Evolutionary conservation across 2,797 vertebrate genomes (phyloP).

Genomic region (Microchirus variegatus): DNA sequence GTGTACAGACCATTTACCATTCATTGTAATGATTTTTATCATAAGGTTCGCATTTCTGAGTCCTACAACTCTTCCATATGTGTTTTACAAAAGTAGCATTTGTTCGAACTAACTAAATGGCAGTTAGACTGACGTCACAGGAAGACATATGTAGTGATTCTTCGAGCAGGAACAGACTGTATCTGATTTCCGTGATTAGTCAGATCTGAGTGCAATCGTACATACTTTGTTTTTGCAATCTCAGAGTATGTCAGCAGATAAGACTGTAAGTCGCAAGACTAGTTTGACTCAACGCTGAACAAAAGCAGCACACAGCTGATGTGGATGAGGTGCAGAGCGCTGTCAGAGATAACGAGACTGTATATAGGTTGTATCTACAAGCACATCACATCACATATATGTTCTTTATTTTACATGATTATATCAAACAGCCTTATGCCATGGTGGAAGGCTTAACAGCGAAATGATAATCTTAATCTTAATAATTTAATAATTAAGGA

Average conservation of each 20-base stretch:
- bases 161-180: background rate
- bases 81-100: background rate
- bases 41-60: no score
- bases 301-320: conserved; percentile 8
- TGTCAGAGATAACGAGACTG: background rate
- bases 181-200: background rate
- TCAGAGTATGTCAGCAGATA: conserved; percentile 1
- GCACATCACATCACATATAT: background rate
- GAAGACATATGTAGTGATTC: background rate
- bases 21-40: no score
- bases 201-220: background rate
- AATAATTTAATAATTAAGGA: no score
- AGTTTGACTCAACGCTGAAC: background rate
- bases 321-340: background rate
- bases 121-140: background rate
- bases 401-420: no score
- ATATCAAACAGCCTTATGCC: no score
- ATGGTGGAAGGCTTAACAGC: no score
- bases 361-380: background rate
- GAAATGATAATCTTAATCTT: no score
- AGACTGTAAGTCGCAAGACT: conserved; percentile 23
- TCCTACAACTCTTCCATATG: background rate
- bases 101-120: background rate
- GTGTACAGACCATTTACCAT: no score
- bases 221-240: background rate